Evolutionary conservation across 2,888 invertebrate genomes (phyloP).

Genomic region (Nephrotoma guestfalica): DNA sequence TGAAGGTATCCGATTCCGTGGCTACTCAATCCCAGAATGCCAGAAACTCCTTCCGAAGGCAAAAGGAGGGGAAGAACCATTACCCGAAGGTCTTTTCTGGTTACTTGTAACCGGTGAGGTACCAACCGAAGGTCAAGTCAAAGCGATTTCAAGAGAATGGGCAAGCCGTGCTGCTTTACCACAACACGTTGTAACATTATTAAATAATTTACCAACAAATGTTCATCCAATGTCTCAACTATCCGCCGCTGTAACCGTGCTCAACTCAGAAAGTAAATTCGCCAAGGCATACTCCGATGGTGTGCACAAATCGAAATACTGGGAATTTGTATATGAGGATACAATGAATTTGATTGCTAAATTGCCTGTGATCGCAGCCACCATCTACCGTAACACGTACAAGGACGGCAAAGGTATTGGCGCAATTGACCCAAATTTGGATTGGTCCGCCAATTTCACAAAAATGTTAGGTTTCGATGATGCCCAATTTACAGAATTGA

Average conservation of each 20-base stretch:
- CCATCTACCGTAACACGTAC: constrained; percentile 70
- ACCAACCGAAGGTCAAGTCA: constrained; percentile 65
- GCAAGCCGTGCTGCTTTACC: constrained; percentile 55
- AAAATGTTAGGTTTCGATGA: constrained; percentile 69
- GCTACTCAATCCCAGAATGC: constrained; percentile 82
- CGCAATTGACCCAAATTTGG: constrained; percentile 58
- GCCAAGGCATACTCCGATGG: constrained; percentile 60
- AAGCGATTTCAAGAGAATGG: constrained; percentile 60
- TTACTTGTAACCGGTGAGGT: constrained; percentile 78
- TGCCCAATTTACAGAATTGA: constrained; percentile 58
- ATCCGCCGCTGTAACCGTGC: constrained; percentile 61
- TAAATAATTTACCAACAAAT: constrained; percentile 66
- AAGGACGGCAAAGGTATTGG: constrained; percentile 51
- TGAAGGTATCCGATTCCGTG: constrained; percentile 87
- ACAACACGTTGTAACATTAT: constrained; percentile 63
- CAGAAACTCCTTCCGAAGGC: constrained; percentile 77
- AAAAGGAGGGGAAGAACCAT: constrained; percentile 61
- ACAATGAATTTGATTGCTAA: constrained; percentile 80
- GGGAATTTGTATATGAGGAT: constrained; percentile 70
- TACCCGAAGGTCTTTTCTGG: constrained; percentile 94
- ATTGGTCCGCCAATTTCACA: constrained; percentile 76
- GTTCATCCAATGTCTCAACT: constrained; percentile 83
- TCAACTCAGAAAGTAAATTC: constrained; percentile 74
- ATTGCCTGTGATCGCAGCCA: constrained; percentile 71
- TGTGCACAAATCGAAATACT: constrained; percentile 60